Conservation (phyloP, 2,113 vertebrate species). For the Campylomormyrus tamandua region DNA sequence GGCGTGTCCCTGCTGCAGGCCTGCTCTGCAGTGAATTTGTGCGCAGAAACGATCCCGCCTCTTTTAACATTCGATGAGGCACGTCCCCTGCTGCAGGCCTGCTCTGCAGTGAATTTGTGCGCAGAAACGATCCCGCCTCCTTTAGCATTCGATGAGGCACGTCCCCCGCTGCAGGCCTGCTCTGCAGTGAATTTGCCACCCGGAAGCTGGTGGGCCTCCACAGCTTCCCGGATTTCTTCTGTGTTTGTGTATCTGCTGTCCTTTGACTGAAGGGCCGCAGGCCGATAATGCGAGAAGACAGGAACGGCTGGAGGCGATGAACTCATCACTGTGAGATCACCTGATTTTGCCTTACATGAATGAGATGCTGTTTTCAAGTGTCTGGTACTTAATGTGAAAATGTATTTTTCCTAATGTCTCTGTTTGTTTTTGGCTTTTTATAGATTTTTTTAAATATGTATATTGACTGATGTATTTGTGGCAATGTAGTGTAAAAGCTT, state of each 20-base stretch:
- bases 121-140: background rate
- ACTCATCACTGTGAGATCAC: conserved; percentile 73
- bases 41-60: background rate
- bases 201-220: background rate
- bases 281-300: background rate
- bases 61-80: background rate
- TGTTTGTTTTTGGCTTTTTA: conserved; percentile 58
- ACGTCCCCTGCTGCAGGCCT: background rate
- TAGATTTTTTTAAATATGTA: conserved; percentile 46
- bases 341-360: conserved; percentile 73
- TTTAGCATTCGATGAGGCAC: background rate
- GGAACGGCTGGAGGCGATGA: conserved; percentile 38
- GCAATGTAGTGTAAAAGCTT: conserved; percentile 56
- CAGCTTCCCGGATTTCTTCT: background rate
- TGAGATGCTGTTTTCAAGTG: conserved; percentile 62
- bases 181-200: background rate
- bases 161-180: background rate
- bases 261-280: background rate
- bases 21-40: background rate
- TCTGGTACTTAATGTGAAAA: conserved; percentile 49
- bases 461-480: conserved; percentile 54
- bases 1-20: no score
- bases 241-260: background rate
- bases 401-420: conserved; percentile 60
- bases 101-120: background rate